phyloP scores from a whole-genome alignment of 2,888 invertebrate genomes.

The Pollenia labialis region DNA sequence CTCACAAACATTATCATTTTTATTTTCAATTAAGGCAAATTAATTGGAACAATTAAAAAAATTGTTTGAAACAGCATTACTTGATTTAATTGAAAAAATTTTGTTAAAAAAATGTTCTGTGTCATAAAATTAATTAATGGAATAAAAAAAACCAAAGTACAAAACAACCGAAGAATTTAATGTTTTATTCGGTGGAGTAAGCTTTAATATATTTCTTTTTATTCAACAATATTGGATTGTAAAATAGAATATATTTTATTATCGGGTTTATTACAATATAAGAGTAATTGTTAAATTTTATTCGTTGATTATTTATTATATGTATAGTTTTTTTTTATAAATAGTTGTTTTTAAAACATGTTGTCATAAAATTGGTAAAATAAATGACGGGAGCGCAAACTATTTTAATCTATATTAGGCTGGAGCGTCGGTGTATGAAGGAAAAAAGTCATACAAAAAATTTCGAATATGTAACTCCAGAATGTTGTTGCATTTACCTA shows the following conservation, averaged over 20 bases:
- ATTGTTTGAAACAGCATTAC: too few species aligned
- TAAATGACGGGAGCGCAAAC: slow-evolving; percentile 1
- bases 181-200: slow-evolving; percentile 37
- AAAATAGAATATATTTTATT: slow-evolving; percentile 15
- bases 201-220: neutral
- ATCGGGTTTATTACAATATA: slow-evolving; percentile 29
- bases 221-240: slow-evolving; percentile 25
- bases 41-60: too few species aligned
- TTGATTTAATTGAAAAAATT: too few species aligned
- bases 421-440: too few species aligned
- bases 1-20: too few species aligned
- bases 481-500: too few species aligned
- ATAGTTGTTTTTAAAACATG: neutral
- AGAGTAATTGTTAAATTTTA: slow-evolving; percentile 41
- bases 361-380: slow-evolving; percentile 25
- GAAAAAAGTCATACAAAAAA: too few species aligned
- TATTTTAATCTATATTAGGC: too few species aligned
- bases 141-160: neutral
- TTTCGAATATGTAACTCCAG: too few species aligned
- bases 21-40: too few species aligned
- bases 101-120: too few species aligned
- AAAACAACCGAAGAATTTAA: neutral
- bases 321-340: neutral
- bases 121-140: too few species aligned
- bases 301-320: slow-evolving; percentile 45